Percentiles rank a stretch among this genome's conserved stretches.
Conservation (phyloP, 2,113 vertebrate species). For the Ictalurus punctatus region DNA sequence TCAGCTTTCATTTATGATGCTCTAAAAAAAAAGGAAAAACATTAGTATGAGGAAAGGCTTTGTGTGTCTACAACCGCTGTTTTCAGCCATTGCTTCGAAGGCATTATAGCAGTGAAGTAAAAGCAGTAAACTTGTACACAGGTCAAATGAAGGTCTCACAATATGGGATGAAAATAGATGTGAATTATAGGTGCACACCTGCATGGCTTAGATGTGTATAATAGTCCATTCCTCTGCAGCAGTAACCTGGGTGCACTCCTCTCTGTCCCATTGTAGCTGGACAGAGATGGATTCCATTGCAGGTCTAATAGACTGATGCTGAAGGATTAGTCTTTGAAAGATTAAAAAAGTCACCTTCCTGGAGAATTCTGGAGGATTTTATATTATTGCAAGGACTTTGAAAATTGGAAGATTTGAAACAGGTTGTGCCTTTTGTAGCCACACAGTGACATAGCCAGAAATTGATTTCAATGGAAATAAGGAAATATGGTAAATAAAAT, state of each 20-base stretch:
- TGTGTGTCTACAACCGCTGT: not conserved
- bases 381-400: not conserved
- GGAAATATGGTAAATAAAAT: not conserved
- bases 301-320: constrained; percentile 23
- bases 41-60: constrained; percentile 6
- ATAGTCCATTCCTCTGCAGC: constrained; percentile 2
- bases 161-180: not conserved
- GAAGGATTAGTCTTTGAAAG: constrained; percentile 44
- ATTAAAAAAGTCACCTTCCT: constrained; percentile 22
- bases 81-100: not conserved
- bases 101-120: not conserved
- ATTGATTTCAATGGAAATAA: not conserved
- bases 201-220: constrained; percentile 15
- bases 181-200: constrained; percentile 16
- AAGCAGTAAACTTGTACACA: not conserved
- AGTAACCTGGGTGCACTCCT: constrained; percentile 6
- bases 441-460: not conserved
- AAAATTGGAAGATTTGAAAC: constrained; percentile 1
- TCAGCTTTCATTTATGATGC: constrained; percentile 38
- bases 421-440: not conserved
- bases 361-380: constrained; percentile 6
- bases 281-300: constrained; percentile 32
- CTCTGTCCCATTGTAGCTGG: constrained; percentile 12
- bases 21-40: not conserved
- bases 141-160: constrained; percentile 7